Evolutionary conservation across 1,140 invertebrate species (phyloP).

Genomic region (Drosophila santomea): DNA sequence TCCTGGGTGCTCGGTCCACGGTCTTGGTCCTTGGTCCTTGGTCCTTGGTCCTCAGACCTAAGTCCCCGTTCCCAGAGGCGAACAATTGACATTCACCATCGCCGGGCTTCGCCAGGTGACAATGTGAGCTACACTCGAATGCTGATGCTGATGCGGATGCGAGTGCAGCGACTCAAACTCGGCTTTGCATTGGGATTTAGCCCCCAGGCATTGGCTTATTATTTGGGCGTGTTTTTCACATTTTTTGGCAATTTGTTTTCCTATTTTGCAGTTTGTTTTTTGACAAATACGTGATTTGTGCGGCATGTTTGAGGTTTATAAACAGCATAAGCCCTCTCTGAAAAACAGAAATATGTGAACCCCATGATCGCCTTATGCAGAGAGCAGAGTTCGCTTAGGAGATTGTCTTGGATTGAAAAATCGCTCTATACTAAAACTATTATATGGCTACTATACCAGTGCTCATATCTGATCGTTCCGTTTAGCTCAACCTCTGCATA

Average conservation of each 20-base stretch:
- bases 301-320: conserved; percentile 32
- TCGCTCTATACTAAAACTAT: too few species aligned
- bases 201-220: conserved; percentile 64
- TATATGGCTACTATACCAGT: background rate
- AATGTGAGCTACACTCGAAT: conserved; percentile 44
- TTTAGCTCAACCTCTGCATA: background rate
- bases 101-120: conserved; percentile 46
- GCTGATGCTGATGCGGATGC: conserved; percentile 31
- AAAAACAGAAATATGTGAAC: conserved; percentile 8
- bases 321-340: conserved; percentile 17
- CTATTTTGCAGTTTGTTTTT: conserved; percentile 14
- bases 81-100: conserved; percentile 70
- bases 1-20: conserved; percentile 17
- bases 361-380: background rate
- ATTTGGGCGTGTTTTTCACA: conserved; percentile 44
- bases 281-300: conserved; percentile 53
- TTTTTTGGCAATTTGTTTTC: conserved; percentile 20
- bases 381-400: background rate
- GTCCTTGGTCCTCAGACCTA: conserved; percentile 8
- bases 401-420: conserved; percentile 5
- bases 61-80: conserved; percentile 40
- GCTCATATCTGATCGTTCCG: background rate
- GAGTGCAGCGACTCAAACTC: conserved; percentile 61
- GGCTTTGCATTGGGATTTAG: conserved; percentile 37
- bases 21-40: conserved; percentile 18